A percentile compares a stretch with the other conserved stretches of the same genome.
These are phyloP conservation scores for Aricia agestis DNA, from an alignment of 1,140 invertebrate genomes.

Conservation along the genomic window DNA sequence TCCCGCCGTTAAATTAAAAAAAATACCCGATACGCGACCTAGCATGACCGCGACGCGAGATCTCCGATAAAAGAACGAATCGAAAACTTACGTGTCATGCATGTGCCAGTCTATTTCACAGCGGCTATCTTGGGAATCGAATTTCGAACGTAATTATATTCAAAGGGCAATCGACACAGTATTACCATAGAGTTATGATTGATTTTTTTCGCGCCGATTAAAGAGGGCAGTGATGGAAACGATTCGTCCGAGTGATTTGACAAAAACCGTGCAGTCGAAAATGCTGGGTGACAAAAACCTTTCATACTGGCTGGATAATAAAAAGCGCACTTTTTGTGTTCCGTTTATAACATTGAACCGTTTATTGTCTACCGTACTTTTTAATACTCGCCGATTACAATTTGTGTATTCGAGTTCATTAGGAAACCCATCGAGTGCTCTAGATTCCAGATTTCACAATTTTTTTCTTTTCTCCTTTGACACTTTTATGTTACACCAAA, in stretches of 20 bases:
- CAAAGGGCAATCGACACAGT: conserved; percentile 46
- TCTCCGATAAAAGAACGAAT: conserved; percentile 64
- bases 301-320: conserved; percentile 21
- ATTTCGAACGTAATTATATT: conserved; percentile 74
- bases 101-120: conserved; percentile 71
- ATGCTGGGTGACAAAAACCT: conserved; percentile 27
- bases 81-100: conserved; percentile 72
- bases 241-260: conserved; percentile 54
- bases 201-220: conserved; percentile 22
- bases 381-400: conserved; percentile 11
- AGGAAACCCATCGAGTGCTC: not conserved
- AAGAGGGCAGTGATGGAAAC: conserved; percentile 36
- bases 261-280: conserved; percentile 43
- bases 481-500: too few species aligned
- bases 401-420: conserved; percentile 13
- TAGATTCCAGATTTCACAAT: not conserved
- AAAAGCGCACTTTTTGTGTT: conserved; percentile 24
- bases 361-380: conserved; percentile 15
- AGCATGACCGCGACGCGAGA: conserved; percentile 62
- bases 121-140: conserved; percentile 69
- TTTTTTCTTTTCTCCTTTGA: too few species aligned
- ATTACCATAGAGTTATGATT: conserved; percentile 22
- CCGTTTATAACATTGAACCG: conserved; percentile 15
- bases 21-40: conserved; percentile 53
- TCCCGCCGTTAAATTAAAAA: conserved; percentile 68